Base-by-base conservation (phyloP, 30 jellyfish, hydroid and myxozoan genomes). In the Turritopsis dohrnii region DNA sequence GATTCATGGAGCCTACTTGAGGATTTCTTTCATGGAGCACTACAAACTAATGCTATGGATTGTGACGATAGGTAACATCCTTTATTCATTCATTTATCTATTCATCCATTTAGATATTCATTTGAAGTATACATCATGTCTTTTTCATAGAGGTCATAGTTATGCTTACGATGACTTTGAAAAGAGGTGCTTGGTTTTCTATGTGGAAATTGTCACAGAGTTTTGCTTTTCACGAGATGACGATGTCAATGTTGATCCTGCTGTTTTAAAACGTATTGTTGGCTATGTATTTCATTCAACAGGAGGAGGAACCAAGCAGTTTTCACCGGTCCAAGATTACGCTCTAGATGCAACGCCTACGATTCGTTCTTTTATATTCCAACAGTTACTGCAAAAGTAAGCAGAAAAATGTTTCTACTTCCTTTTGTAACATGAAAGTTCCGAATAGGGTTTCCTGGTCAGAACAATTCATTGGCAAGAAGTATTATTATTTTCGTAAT, bases 341-440 rank as follows among this genome's bases (percentile, higher is more conserved):
- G 89, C 85, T 9, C 84, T 84, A 8, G 96, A 89, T 60, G 71
- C 92, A 24, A 83, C 96, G 0, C 96, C 96, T 3, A 82, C 87
- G 8, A 84, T 89, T 24, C 87, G 96, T 8, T 89, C 96, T n/a
- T 89, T 84, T 53, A 84, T 89, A 21, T 73, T 89, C n/a, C 96
- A 84, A 69, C 96, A 84, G 80, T 81, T 89, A 19, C 81, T 89
- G 52, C 82, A 83, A 66, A 76, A 65, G 84, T 76, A 25, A 20
- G 29, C 60, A 3, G 60, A 13, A 41, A 41, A 3, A 13, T 3
- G n/a, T n/a, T n/a, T n/a, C n/a, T n/a, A n/a, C n/a, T n/a, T n/a
- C n/a, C n/a, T n/a, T n/a, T n/a, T n/a, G n/a, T n/a, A n/a, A n/a
- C n/a, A n/a, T n/a, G n/a, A n/a, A n/a, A n/a, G n/a, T n/a, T n/a